A percentile compares a stretch with the other conserved stretches of the same genome.
phyloP scores from a whole-genome alignment of 30 jellyfish, hydroid and myxozoan genomes.

The Cassiopea andromeda region DNA sequence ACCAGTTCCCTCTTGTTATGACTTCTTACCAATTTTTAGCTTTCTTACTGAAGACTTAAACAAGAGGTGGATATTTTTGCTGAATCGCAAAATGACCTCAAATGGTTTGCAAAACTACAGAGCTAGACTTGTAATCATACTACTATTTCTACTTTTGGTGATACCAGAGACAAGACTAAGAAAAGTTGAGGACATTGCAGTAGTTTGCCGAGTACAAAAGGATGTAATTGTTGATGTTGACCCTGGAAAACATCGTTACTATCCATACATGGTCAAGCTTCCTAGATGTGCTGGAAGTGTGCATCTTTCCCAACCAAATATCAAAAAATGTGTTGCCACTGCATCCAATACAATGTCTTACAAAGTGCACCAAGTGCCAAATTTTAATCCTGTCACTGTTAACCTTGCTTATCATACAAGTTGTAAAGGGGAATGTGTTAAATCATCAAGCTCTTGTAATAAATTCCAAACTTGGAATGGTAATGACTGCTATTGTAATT shows the following conservation, averaged over 20 bases:
- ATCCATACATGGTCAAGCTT: conserved; percentile 31
- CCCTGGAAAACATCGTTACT: conserved; percentile 42
- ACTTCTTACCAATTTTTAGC: too few species aligned
- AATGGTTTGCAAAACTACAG: not conserved
- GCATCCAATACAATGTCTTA: conserved; percentile 10
- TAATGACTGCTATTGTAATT: conserved; percentile 13
- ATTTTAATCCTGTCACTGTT: not conserved
- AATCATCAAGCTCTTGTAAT: conserved; percentile 12
- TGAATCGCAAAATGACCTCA: not conserved
- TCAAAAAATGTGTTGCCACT: conserved; percentile 35
- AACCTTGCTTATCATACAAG: conserved; percentile 14
- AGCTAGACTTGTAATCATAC: not conserved
- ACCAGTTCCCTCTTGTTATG: not conserved
- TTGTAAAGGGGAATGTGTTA: conserved; percentile 32
- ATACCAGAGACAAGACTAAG: not conserved
- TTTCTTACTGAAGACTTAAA: not conserved
- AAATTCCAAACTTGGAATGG: conserved; percentile 24
- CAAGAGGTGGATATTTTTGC: not conserved
- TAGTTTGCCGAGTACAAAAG: conserved; percentile 24
- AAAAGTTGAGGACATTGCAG: not conserved
- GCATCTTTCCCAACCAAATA: not conserved
- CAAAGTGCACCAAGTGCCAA: not conserved
- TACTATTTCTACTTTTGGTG: not conserved
- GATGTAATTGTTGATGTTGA: conserved; percentile 36
- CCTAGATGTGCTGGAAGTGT: conserved; percentile 50